Percentiles rank a stretch among this genome's conserved stretches.
Conservation (phyloP, 1,140 invertebrate species). For the Druon quercuslanigerum region DNA sequence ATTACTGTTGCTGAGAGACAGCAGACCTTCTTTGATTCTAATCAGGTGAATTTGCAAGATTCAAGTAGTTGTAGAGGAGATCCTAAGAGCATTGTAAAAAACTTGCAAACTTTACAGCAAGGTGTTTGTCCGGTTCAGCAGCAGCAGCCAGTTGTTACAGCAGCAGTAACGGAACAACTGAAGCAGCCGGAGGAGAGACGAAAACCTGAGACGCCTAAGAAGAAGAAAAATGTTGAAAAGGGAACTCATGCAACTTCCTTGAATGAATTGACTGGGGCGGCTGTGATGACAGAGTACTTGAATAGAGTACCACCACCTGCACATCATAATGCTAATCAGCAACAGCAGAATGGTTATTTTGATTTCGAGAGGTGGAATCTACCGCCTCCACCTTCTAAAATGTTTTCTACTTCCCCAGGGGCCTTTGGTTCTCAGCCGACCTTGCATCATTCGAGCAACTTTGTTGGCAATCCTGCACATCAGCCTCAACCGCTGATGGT, state of each 20-base stretch:
- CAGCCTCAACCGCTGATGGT: slow-evolving; percentile 81
- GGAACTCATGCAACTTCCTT: slow-evolving; percentile 68
- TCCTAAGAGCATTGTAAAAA: slow-evolving; percentile 85
- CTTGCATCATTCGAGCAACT: slow-evolving; percentile 76
- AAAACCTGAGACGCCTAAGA: slow-evolving; percentile 56
- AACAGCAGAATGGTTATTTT: slow-evolving; percentile 82
- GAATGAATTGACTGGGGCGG: slow-evolving; percentile 74
- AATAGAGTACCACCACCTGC: slow-evolving; percentile 82
- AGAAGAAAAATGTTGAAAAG: slow-evolving; percentile 68
- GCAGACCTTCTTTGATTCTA: slow-evolving; percentile 77
- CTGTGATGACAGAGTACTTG: slow-evolving; percentile 77
- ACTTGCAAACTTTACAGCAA: slow-evolving; percentile 80
- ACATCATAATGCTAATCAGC: slow-evolving; percentile 80
- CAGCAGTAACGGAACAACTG: slow-evolving; percentile 47
- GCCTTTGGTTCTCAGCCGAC: slow-evolving; percentile 77
- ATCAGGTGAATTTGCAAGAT: slow-evolving; percentile 81
- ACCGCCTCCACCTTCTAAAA: slow-evolving; percentile 79
- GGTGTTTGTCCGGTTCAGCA: slow-evolving; percentile 78
- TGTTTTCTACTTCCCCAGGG: slow-evolving; percentile 77
- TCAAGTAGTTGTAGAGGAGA: slow-evolving; percentile 83
- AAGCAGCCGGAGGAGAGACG: slow-evolving; percentile 62
- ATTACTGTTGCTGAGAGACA: slow-evolving; percentile 67
- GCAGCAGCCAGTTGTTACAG: slow-evolving; percentile 47
- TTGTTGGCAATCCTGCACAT: slow-evolving; percentile 72
- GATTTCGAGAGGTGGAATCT: slow-evolving; percentile 86